Evolutionary conservation across 2,888 invertebrate species (phyloP).

Genomic region (Campoplex nolae): DNA sequence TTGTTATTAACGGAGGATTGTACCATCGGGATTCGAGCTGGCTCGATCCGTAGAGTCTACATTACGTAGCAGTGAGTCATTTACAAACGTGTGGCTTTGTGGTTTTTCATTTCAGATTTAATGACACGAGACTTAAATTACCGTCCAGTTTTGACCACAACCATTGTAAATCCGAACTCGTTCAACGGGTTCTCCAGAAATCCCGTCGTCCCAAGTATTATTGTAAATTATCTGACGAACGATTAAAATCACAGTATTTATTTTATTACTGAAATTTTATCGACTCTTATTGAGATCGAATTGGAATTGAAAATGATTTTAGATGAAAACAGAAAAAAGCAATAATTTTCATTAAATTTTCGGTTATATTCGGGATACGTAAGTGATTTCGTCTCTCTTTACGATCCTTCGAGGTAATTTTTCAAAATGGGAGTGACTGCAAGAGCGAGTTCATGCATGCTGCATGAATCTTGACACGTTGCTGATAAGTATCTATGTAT

Average conservation of each 20-base stretch:
- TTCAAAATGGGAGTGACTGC: neutral
- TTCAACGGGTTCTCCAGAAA: slow-evolving; percentile 1
- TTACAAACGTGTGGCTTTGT: neutral
- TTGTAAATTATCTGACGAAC: neutral
- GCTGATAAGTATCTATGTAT: neutral
- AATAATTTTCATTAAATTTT: too few species aligned
- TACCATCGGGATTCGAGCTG: slow-evolving; percentile 4
- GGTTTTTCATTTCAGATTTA: slow-evolving; percentile 36
- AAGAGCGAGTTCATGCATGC: neutral
- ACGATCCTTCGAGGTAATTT: neutral
- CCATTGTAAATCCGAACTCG: slow-evolving; percentile 11
- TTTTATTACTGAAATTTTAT: neutral
- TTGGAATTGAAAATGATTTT: neutral
- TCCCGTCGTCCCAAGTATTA: neutral
- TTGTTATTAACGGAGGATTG: slow-evolving; percentile 20
- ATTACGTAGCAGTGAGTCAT: slow-evolving; percentile 31
- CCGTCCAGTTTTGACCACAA: slow-evolving; percentile 2
- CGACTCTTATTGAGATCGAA: neutral
- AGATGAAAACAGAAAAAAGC: neutral
- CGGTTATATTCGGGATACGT: too few species aligned
- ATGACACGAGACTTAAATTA: slow-evolving; percentile 15
- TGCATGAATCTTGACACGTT: neutral
- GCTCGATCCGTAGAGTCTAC: neutral
- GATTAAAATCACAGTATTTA: neutral
- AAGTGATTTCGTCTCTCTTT: neutral